These are phyloP conservation scores for Galbula dea DNA, from an alignment of 2,113 vertebrate genomes.

Conservation along the genomic window DNA sequence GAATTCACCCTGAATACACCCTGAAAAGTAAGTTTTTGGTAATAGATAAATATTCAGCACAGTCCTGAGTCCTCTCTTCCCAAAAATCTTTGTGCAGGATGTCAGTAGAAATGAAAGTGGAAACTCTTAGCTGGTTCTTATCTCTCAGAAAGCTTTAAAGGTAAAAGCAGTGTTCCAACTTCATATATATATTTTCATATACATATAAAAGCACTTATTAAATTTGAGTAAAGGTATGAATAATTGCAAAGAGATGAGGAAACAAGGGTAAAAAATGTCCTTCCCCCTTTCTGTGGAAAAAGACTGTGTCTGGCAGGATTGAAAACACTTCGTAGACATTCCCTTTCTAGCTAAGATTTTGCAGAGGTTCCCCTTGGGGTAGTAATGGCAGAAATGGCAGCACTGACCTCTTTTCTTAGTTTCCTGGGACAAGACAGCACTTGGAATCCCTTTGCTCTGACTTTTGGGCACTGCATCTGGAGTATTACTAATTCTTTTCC, in stretches of 20 bases:
- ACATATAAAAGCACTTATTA: not conserved
- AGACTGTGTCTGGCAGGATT: not conserved
- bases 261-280: not conserved
- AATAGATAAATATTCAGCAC: fast-evolving
- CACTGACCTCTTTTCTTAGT: not conserved
- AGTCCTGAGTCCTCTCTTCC: not conserved
- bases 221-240: not conserved
- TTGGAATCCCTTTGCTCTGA: not conserved
- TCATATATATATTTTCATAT: not conserved
- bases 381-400: not conserved
- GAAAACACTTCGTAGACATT: not conserved
- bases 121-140: not conserved
- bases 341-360: not conserved
- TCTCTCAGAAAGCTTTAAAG: not conserved
- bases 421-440: not conserved
- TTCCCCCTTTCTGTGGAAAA: not conserved
- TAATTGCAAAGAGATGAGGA: not conserved
- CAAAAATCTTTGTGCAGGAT: not conserved
- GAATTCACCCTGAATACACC: not conserved
- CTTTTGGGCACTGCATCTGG: not conserved
- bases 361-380: not conserved
- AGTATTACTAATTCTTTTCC: not conserved
- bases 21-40: not conserved
- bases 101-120: not conserved
- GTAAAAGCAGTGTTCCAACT: not conserved